Base-by-base conservation (phyloP, 2,113 vertebrate species). In the Cepphus grylle region DNA sequence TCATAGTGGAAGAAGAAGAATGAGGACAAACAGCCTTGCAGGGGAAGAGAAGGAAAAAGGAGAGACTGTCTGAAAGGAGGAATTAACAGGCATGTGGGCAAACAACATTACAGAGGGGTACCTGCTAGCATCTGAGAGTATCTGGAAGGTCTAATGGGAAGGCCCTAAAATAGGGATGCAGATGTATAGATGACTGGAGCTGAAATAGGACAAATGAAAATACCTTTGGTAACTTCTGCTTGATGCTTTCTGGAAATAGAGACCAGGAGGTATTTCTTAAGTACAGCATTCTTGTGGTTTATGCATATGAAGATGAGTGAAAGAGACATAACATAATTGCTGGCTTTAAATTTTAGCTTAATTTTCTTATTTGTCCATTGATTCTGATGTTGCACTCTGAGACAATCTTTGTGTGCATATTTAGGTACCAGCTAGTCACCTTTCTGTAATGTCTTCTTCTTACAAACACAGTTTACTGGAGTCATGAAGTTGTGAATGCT, bases 401-500 rank as follows among this genome's bases (percentile, higher is more conserved):
- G 77, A 21, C 32, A 26, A 25, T 55, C 16, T 69, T 29, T 20
- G 9, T 59, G 55, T 56, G 34, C 11, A 12, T 43, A 32, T 36
- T 73, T 25, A 45, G 55, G 65, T 49, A 52, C 32, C 22, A 26
- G 53, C 45, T 85, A 27, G 76, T 42, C 69, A 77, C 36, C 25
- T 76, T 86, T 89, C 47, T 32, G 50, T 55, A 62, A 59, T 2
- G 22, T 71, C 92, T 93, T 93, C 66, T 84, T 67, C 67, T 47
- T 59, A 22, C 89, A 86, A 74, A 49, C 56, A 30, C 6, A n/a
- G 13, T 66, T 97, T 83, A 82, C 38, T 78, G 94, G 73, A 96
- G 91, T 88, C 66, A 93, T 94, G 86, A 97, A 97, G 90, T 95
- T 73, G 71, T 91, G 88, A 97, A 97, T 95, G 38, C 29, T 73